Conservation (phyloP, 2,113 vertebrate genomes). For the Myotis yumanensis region DNA sequence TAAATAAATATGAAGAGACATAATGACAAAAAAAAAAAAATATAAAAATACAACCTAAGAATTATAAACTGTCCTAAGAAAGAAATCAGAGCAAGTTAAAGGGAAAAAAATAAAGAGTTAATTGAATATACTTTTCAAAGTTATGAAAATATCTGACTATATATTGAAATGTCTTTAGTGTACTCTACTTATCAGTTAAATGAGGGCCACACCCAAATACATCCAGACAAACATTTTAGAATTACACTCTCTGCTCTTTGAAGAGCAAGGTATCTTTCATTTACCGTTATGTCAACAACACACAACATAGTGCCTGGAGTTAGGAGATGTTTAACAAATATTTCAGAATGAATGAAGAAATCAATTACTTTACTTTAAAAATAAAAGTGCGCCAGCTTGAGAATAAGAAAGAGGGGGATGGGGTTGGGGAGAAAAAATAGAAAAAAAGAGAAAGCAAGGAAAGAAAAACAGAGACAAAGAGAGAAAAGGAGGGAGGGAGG, state of each 20-base stretch:
- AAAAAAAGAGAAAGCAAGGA: background rate
- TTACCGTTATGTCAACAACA: background rate
- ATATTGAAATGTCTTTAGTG: background rate
- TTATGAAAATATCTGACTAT: background rate
- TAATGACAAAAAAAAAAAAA: background rate
- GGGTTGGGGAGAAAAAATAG: background rate
- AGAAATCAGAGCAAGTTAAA: slow-evolving; percentile 10
- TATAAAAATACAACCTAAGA: background rate
- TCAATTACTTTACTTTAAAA: background rate
- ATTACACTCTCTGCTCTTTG: background rate
- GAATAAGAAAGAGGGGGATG: too few relatives aligned
- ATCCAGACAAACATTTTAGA: background rate
- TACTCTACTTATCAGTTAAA: background rate
- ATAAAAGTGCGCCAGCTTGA: background rate
- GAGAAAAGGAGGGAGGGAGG: background rate
- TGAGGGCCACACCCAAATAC: background rate
- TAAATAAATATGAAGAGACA: background rate
- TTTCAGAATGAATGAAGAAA: background rate
- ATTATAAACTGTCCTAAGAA: background rate
- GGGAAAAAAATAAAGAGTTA: background rate
- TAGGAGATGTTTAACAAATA: background rate
- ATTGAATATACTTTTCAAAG: background rate
- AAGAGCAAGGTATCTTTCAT: background rate
- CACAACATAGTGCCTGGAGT: background rate
- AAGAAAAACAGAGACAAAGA: background rate